Base-by-base conservation (phyloP, 2,797 vertebrate species). In the Tachyglossus aculeatus region DNA sequence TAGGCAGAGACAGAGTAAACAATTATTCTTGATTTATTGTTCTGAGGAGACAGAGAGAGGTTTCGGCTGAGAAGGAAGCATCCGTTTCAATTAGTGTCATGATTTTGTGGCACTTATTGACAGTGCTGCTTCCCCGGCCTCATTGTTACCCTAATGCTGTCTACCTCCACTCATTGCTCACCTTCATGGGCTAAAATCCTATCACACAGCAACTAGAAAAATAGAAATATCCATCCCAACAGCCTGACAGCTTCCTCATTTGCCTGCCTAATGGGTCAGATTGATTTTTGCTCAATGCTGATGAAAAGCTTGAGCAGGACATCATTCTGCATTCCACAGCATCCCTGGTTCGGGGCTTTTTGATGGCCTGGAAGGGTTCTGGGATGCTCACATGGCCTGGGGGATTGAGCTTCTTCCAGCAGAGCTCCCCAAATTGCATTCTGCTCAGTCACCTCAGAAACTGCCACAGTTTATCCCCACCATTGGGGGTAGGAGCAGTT, bases 11-110 rank as follows among this genome's bases (percentile, higher is more conserved):
- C 62, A 85, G 62, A 72, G 60, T 71, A 83, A 89, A 81, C 68
- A 82, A 63, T 80, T 73, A 47, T 58, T 80, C 79, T 62, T 57
- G 62, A 78, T 84, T 80, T 88, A 86, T 87, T 81, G 85, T 85
- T 85, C 59, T 53, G 63, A 78, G 55, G 51, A 64, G 77, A 74
- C 86, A 86, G 68, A 84, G 37, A 77, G 84, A 88, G 69, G 47
- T 77, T 60, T 76, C 82, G 52, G 58, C 62, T 31, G 48, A 69
- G 71, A 63, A 27, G 56, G 33, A 41, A 84, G 53, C 68, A 70
- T 88, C 80, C 73, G 66, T 88, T 78, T 86, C 75, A 83, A 82
- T 86, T 86, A 86, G 40, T 33, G 34, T 45, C 70, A 59, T 53
- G 75, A 83, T 75, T 82, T 68, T 50, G 37, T 13, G 5, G 71